Base-by-base conservation (phyloP, 2,113 vertebrate genomes). In the Ovis canadensis region DNA sequence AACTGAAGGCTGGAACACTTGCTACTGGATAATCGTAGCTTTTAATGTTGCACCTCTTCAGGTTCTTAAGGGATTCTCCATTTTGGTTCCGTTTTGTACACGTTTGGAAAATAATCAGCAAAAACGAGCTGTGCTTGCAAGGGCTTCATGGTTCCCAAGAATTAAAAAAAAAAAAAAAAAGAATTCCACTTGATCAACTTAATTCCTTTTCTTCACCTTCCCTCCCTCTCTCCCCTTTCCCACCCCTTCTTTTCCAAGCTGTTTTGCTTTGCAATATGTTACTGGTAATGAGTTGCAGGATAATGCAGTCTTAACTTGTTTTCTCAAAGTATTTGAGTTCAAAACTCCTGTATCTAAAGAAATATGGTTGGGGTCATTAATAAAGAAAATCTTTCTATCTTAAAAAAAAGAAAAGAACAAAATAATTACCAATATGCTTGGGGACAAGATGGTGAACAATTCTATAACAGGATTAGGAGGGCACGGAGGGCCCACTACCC, bases 311-410 rank as follows among this genome's bases (percentile, higher is more conserved):
- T 98, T 99, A 99, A 99, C 98, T 99, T 98, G 98, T 98, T 98
- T 99, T 99, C 98, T 99, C 98, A 96, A 98, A 99, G 74, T 98
- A 98, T 99, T 98, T 99, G 99, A 99, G 99, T 99, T 99, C 98
- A 99, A 98, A 99, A 99, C 98, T 99, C 99, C 98, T 99, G 98
- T 99, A 99, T 98, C 99, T 99, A 98, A 99, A 99, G 98, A 99
- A 99, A 98, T 99, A 98, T 96, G 98, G 98, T 98, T 99, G 98
- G 98, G 99, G 98, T 99, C 98, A 98, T 99, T 99, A 99, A 99
- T 99, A 99, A 99, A 99, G 98, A 98, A 99, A 98, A 99, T 98
- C 99, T 99, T 99, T 99, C 99, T 99, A 99, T 99, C 99, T 98
- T 99, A 99, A 45, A 45, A 45, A 45, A 45, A 31, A 33, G 7